phyloP scores from a whole-genome alignment of 2,888 invertebrate species.

The Pomacea canaliculata region DNA sequence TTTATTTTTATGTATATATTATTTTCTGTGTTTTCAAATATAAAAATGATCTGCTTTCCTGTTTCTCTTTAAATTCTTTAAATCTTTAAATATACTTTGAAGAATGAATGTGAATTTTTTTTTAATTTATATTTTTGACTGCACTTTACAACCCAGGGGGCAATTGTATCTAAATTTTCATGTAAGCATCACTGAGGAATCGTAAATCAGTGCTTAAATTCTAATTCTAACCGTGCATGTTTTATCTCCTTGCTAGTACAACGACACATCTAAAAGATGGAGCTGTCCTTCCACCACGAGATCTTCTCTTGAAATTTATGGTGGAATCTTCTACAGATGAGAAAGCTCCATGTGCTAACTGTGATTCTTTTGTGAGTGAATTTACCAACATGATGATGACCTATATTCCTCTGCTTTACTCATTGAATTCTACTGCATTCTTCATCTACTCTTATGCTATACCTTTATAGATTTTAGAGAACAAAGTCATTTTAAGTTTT shows the following conservation, averaged over 20 bases:
- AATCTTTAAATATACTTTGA: too few species aligned
- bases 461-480: too few species aligned
- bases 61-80: too few species aligned
- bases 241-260: constrained; percentile 30
- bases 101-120: too few species aligned
- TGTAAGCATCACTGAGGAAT: background rate
- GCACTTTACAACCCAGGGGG: too few species aligned
- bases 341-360: constrained; percentile 82
- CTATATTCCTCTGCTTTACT: background rate
- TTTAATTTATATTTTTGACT: too few species aligned
- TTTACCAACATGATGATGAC: background rate
- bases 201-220: too few species aligned
- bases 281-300: constrained; percentile 75
- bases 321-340: constrained; percentile 79
- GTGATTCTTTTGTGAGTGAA: constrained; percentile 75
- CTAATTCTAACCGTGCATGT: too few species aligned
- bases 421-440: background rate
- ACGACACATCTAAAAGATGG: constrained; percentile 75
- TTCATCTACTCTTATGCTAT: background rate
- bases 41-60: too few species aligned
- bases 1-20: too few species aligned
- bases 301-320: constrained; percentile 79
- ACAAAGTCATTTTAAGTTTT: too few species aligned
- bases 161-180: background rate
- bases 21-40: too few species aligned